A percentile compares a stretch with the other conserved stretches of the same genome.
These are phyloP conservation scores for Clitarchus hookeri DNA, from an alignment of 2,888 invertebrate species.

Conservation along the genomic window DNA sequence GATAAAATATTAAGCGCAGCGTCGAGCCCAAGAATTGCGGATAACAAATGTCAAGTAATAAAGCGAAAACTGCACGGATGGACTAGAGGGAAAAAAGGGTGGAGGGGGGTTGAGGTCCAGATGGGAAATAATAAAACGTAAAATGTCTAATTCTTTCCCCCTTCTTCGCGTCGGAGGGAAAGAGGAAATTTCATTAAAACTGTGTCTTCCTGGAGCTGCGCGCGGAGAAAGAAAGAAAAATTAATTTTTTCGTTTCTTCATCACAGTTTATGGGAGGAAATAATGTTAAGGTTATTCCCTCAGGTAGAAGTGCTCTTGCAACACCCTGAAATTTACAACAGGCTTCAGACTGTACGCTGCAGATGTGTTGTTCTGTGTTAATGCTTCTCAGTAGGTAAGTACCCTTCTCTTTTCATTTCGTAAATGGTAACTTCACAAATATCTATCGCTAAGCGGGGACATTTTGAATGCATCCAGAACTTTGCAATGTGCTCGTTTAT, in stretches of 20 bases:
- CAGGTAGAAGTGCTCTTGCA: neutral
- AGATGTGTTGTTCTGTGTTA: too few species aligned
- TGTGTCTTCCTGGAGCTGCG: neutral
- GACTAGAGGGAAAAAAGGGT: neutral
- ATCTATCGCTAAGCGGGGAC: too few species aligned
- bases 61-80: neutral
- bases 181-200: neutral
- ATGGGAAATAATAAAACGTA: slow-evolving; percentile 9
- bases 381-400: too few species aligned
- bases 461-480: too few species aligned
- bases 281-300: neutral
- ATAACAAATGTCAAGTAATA: slow-evolving; percentile 14
- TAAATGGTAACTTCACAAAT: too few species aligned
- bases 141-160: neutral
- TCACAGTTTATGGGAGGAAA: neutral
- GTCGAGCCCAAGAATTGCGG: neutral
- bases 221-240: neutral
- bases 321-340: neutral
- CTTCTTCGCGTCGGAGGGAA: neutral
- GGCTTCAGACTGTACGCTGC: too few species aligned
- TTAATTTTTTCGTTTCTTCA: neutral
- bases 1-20: slow-evolving; percentile 2
- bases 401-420: too few species aligned
- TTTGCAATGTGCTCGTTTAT: too few species aligned
- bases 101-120: neutral